phyloP scores from a whole-genome alignment of 2,113 vertebrate species.

The Papio anubis region DNA sequence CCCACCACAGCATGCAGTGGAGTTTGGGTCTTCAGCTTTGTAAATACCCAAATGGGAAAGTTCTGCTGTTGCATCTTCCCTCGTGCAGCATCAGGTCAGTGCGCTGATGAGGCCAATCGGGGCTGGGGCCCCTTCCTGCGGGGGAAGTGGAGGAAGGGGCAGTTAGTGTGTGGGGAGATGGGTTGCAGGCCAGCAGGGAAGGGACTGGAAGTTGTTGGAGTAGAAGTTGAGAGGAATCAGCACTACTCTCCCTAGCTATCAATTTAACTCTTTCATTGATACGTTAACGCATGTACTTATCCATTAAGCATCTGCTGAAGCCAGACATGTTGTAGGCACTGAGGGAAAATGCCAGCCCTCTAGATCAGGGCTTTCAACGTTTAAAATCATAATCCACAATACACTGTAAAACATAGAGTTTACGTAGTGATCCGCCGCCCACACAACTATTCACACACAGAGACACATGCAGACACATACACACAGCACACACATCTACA shows the following conservation, averaged over 20 bases:
- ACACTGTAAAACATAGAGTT: not conserved
- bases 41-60: not conserved
- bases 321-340: not conserved
- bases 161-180: not conserved
- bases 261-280: not conserved
- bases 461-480: not conserved
- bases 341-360: not conserved
- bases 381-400: not conserved
- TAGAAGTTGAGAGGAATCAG: not conserved
- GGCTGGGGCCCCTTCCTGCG: not conserved
- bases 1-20: rapidly evolving
- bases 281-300: not conserved
- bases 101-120: not conserved
- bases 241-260: no score
- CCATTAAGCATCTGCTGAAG: not conserved
- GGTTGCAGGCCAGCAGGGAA: not conserved
- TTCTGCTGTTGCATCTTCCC: not conserved
- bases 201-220: not conserved
- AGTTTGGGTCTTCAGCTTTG: not conserved
- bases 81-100: not conserved
- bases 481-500: not conserved
- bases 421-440: not conserved
- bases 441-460: not conserved
- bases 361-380: not conserved
- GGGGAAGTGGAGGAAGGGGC: not conserved